A percentile compares a stretch with the other conserved stretches of the same genome.
These are phyloP conservation scores for Pachypsylla venusta DNA, from an alignment of 1,140 invertebrate genomes.

Conservation along the genomic window DNA sequence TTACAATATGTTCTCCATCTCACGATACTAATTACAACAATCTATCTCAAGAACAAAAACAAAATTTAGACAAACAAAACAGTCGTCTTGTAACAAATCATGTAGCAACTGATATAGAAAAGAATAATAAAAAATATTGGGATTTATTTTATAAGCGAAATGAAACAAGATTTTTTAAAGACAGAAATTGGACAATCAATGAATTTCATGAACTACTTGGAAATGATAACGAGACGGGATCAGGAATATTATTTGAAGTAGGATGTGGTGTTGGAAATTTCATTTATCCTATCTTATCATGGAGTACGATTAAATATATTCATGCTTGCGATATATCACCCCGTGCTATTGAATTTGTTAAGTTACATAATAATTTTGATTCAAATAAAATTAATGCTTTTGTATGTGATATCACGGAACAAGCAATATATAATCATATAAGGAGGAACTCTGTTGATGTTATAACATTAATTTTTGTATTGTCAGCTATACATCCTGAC, in stretches of 20 bases:
- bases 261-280: slow-evolving; percentile 98
- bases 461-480: slow-evolving; percentile 58
- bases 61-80: slow-evolving; percentile 48
- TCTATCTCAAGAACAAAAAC: too few species aligned
- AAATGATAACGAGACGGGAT: slow-evolving; percentile 23
- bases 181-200: slow-evolving; percentile 89
- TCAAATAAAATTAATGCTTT: slow-evolving; percentile 54
- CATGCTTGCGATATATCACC: slow-evolving; percentile 91
- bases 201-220: slow-evolving; percentile 75
- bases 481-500: slow-evolving; percentile 61
- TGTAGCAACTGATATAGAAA: slow-evolving; percentile 68
- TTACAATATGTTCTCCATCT: too few species aligned
- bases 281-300: slow-evolving; percentile 79
- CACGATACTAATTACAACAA: too few species aligned
- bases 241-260: slow-evolving; percentile 56
- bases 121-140: slow-evolving; percentile 84
- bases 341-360: slow-evolving; percentile 75
- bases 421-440: slow-evolving; percentile 42
- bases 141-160: slow-evolving; percentile 96
- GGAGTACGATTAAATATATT: slow-evolving; percentile 53
- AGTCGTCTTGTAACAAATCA: slow-evolving; percentile 53
- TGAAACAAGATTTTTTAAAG: slow-evolving; percentile 83
- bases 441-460: slow-evolving; percentile 41
- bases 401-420: slow-evolving; percentile 48
- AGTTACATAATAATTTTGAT: slow-evolving; percentile 48